phyloP scores from a whole-genome alignment of 1,140 invertebrate species.

The Drosophila subobscura region DNA sequence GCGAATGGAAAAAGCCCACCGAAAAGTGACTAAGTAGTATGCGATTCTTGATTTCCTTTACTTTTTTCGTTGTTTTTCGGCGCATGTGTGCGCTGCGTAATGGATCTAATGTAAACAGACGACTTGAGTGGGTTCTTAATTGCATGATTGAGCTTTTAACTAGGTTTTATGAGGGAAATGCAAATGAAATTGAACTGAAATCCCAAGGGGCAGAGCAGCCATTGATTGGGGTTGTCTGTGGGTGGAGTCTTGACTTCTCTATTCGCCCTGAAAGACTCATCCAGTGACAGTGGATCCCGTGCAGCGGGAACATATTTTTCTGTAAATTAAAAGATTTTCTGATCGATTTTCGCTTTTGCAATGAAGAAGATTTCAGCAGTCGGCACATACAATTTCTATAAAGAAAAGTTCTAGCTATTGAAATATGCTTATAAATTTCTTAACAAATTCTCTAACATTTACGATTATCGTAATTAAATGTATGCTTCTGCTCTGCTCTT shows the following conservation, averaged over 20 bases:
- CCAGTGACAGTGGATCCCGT: no score
- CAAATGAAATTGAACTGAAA: conserved; percentile 15
- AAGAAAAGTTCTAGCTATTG: no score
- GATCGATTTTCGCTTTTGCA: no score
- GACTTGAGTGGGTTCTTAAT: conserved; percentile 51
- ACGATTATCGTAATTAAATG: no score
- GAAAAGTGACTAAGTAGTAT: conserved; percentile 39
- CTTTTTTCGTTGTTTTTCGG: conserved; percentile 14
- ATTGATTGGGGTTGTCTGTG: not conserved
- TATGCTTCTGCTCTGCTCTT: no score
- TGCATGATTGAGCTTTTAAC: conserved; percentile 33
- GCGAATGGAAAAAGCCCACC: conserved; percentile 4
- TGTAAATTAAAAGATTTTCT: no score
- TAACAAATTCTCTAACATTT: no score
- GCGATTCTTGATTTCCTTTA: not conserved
- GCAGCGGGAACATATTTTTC: no score
- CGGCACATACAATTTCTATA: no score
- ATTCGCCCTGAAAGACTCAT: not conserved
- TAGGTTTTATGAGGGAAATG: conserved; percentile 20
- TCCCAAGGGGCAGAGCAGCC: not conserved
- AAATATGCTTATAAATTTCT: no score
- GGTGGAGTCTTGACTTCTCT: not conserved
- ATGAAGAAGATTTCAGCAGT: no score
- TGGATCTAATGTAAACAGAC: conserved; percentile 51
- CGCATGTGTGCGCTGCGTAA: conserved; percentile 31